A percentile compares a stretch with the other conserved stretches of the same genome.
These are phyloP conservation scores for Micrasema longulum DNA, from an alignment of 1,140 invertebrate species.

Conservation along the genomic window DNA sequence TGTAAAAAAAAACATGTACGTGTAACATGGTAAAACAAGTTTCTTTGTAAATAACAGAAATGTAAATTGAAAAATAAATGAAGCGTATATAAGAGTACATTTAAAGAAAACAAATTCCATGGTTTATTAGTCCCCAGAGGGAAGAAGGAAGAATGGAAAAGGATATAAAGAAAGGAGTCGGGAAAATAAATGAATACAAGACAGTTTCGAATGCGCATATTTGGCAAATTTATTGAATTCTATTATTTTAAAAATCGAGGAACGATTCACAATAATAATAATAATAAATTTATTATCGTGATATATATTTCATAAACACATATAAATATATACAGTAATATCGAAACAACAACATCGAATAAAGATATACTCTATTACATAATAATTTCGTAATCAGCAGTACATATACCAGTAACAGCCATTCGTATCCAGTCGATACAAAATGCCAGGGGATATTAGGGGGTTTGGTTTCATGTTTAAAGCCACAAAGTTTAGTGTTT, in stretches of 20 bases:
- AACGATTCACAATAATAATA: slow-evolving; percentile 36
- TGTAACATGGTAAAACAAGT: no score
- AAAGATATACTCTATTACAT: slow-evolving; percentile 48
- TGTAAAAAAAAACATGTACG: no score
- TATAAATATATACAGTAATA: slow-evolving; percentile 44
- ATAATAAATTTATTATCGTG: slow-evolving; percentile 41
- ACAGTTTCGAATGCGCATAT: slow-evolving; percentile 43
- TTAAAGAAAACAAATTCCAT: not conserved
- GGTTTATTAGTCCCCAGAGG: not conserved
- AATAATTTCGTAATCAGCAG: slow-evolving; percentile 38
- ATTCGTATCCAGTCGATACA: no score
- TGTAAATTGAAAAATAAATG: no score
- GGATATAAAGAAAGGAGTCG: not conserved
- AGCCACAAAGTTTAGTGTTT: slow-evolving; percentile 7
- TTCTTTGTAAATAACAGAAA: no score
- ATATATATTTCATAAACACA: slow-evolving; percentile 43
- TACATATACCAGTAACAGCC: slow-evolving; percentile 6
- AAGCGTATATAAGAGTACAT: no score
- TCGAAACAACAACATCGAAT: slow-evolving; percentile 54
- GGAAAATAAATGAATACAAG: slow-evolving; percentile 40
- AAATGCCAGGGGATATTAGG: slow-evolving; percentile 1
- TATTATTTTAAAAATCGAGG: slow-evolving; percentile 52
- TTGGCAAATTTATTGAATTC: slow-evolving; percentile 50
- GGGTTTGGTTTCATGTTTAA: not conserved
- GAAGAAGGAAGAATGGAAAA: no score